A percentile compares a stretch with the other conserved stretches of the same genome.
Evolutionary conservation across 2,797 vertebrate genomes (phyloP).

Genomic region (Lutjanus campechanus): DNA sequence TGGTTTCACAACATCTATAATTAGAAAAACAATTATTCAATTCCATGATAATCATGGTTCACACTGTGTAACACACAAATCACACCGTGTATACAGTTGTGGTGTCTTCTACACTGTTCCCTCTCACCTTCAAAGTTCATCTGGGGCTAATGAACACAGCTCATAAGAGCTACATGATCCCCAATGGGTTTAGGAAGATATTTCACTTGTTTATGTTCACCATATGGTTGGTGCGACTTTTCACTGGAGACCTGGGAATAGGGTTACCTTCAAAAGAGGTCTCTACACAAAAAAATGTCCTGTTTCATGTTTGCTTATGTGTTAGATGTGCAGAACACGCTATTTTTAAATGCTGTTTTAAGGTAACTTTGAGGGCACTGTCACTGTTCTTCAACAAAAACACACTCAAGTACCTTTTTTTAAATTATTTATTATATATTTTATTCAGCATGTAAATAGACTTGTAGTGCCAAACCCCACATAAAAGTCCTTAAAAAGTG

Average conservation of each 20-base stretch:
- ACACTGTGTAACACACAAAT: conserved; percentile 38
- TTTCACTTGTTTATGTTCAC: conserved; percentile 71
- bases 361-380: conserved; percentile 21
- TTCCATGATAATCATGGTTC: conserved; percentile 48
- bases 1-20: conserved; percentile 68
- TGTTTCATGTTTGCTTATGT: conserved; percentile 19
- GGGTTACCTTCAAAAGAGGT: conserved; percentile 65
- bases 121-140: conserved; percentile 75
- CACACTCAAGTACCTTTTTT: not conserved
- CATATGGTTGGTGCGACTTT: conserved; percentile 69
- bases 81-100: conserved; percentile 14
- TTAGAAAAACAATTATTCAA: conserved; percentile 75
- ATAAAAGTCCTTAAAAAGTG: not conserved
- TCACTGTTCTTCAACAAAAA: not conserved
- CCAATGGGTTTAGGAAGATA: conserved; percentile 56
- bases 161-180: conserved; percentile 61
- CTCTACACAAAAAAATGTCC: conserved; percentile 31
- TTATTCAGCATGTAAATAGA: not conserved
- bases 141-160: conserved; percentile 73
- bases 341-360: conserved; percentile 3
- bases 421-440: not conserved
- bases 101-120: conserved; percentile 32
- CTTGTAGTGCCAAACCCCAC: not conserved
- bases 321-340: not conserved
- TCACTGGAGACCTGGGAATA: conserved; percentile 52